These are phyloP conservation scores for Rotaria socialis DNA, from an alignment of 2,888 invertebrate genomes.

Conservation along the genomic window DNA sequence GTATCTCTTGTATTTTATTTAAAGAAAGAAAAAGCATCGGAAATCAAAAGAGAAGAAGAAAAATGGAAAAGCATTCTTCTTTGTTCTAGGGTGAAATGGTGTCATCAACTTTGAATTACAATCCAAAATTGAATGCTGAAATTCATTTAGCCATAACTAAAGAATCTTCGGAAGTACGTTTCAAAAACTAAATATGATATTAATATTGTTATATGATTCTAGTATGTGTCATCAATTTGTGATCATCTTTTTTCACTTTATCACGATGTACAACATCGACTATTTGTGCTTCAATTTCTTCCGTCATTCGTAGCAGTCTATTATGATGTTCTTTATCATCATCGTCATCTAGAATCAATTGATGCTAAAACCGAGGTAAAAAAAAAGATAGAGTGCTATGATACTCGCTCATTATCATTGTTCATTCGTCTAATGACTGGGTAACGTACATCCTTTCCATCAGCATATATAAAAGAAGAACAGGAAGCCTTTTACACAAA, in stretches of 20 bases:
- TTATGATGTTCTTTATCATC: conserved; percentile 32
- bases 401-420: neutral
- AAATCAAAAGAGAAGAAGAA: neutral
- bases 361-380: neutral
- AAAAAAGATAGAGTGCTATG: neutral
- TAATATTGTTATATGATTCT: neutral
- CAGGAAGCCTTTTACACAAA: conserved; percentile 5
- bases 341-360: neutral
- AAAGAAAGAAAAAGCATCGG: neutral
- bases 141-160: neutral
- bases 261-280: neutral
- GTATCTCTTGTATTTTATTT: neutral
- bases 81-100: neutral
- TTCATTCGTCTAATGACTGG: neutral
- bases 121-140: neutral
- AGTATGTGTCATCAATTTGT: conserved; percentile 3
- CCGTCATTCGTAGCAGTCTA: conserved; percentile 10
- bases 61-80: neutral
- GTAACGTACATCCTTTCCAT: neutral
- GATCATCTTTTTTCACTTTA: conserved; percentile 6
- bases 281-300: conserved; percentile 26
- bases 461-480: neutral
- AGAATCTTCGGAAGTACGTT: conserved; percentile 2
- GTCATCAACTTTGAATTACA: neutral
- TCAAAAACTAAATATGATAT: neutral